Conservation (phyloP, 2,888 invertebrate genomes). For the Strigamia crassipes region DNA sequence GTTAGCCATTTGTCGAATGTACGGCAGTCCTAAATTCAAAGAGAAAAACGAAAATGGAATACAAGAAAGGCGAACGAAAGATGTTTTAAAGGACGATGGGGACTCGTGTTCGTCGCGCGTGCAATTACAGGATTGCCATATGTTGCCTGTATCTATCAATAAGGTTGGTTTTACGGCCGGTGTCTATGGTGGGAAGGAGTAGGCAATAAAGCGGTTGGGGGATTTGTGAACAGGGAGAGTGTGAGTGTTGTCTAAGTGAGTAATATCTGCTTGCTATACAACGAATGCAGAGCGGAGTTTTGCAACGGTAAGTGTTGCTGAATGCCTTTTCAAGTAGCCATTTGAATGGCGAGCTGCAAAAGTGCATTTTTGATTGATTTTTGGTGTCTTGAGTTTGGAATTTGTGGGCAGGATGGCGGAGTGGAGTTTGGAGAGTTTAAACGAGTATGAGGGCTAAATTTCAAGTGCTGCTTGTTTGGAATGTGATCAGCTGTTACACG, state of each 20-base stretch:
- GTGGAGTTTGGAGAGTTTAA: neutral
- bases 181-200: neutral
- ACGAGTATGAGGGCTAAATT: neutral
- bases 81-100: slow-evolving; percentile 16
- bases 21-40: slow-evolving; percentile 72
- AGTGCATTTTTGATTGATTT: neutral
- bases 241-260: slow-evolving; percentile 5
- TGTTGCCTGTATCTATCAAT: slow-evolving; percentile 21
- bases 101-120: neutral
- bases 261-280: neutral
- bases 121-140: slow-evolving; percentile 11
- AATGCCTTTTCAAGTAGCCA: neutral
- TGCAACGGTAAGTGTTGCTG: slow-evolving; percentile 1
- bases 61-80: neutral
- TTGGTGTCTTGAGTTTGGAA: neutral
- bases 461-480: neutral
- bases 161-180: neutral
- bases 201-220: slow-evolving; percentile 14
- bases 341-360: neutral
- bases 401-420: neutral
- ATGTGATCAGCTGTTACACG: neutral
- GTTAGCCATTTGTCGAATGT: slow-evolving; percentile 89
- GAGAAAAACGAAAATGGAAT: slow-evolving; percentile 36
- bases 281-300: neutral
- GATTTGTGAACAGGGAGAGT: neutral